phyloP scores from a whole-genome alignment of 2,797 vertebrate genomes.

The Merluccius polli region DNA sequence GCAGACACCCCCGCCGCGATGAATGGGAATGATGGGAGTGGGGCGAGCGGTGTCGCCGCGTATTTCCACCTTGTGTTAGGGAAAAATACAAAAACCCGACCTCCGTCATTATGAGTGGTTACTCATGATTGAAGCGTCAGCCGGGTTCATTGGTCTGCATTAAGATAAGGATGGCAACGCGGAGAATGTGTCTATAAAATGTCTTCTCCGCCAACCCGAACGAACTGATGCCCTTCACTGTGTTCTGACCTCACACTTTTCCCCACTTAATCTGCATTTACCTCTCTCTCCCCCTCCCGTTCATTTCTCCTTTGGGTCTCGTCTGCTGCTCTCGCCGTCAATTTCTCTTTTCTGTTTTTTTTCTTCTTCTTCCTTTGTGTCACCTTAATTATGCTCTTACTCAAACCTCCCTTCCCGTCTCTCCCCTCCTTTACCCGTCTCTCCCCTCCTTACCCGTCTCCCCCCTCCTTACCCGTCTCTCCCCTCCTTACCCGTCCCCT shows the following conservation, averaged over 20 bases:
- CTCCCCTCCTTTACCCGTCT: not conserved
- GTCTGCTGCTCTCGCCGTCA: not conserved
- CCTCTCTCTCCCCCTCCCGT: not conserved
- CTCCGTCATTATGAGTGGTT: slow-evolving; percentile 17
- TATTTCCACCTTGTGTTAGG: slow-evolving; percentile 26
- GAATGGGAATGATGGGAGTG: slow-evolving; percentile 7
- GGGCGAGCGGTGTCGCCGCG: not conserved
- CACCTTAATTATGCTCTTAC: not conserved
- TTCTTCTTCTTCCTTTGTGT: not conserved
- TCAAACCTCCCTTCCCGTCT: not conserved
- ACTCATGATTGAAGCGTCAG: slow-evolving; percentile 2
- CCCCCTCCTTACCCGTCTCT: not conserved
- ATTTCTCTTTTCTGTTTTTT: not conserved
- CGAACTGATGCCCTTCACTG: not conserved
- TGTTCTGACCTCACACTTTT: not conserved
- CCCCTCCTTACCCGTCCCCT: slow-evolving; percentile 15
- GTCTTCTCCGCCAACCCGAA: slow-evolving; percentile 12
- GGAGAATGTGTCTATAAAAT: slow-evolving; percentile 3
- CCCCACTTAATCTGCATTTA: not conserved
- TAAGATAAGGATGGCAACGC: not conserved
- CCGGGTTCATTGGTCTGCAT: slow-evolving; percentile 11
- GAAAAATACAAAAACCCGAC: slow-evolving; percentile 9
- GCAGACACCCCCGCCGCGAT: not conserved
- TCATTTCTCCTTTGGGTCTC: not conserved
- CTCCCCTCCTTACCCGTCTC: slow-evolving; percentile 1